Percentiles rank a stretch among this genome's conserved stretches.
Conservation (phyloP, 2,797 vertebrate genomes). For the Sebastes umbrosus region DNA sequence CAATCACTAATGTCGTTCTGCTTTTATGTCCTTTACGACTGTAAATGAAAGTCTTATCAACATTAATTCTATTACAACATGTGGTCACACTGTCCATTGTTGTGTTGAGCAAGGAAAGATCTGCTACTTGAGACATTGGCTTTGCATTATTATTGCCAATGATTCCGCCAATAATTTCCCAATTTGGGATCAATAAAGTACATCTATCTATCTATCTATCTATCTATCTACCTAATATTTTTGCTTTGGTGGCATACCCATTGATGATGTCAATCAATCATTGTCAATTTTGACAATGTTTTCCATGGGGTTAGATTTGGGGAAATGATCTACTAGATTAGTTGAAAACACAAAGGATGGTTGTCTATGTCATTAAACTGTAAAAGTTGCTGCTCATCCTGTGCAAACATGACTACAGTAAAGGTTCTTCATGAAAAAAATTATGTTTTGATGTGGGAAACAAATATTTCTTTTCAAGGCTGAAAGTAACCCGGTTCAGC, state of each 20-base stretch:
- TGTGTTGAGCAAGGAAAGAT: not conserved
- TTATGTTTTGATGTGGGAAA: not conserved
- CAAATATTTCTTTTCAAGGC: not conserved
- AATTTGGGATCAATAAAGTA: no score
- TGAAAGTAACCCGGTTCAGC: not conserved
- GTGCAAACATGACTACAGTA: not conserved
- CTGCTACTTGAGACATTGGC: not conserved
- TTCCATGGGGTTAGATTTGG: not conserved
- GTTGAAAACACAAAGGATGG: not conserved
- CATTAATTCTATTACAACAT: not conserved
- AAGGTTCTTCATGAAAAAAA: not conserved
- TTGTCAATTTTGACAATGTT: not conserved
- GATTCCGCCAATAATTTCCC: no score
- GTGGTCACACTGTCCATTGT: not conserved
- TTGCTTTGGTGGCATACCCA: not conserved
- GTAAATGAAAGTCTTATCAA: not conserved
- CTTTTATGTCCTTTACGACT: not conserved
- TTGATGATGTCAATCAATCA: not conserved
- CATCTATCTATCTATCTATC: no score
- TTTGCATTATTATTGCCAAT: not conserved
- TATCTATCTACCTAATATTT: not conserved
- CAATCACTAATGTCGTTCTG: not conserved
- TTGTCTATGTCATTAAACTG: not conserved
- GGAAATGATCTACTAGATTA: not conserved
- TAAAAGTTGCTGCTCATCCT: not conserved